A percentile compares a stretch with the other conserved stretches of the same genome.
phyloP scores from a whole-genome alignment of 2,113 vertebrate species.

The Heterotilapia buettikoferi region DNA sequence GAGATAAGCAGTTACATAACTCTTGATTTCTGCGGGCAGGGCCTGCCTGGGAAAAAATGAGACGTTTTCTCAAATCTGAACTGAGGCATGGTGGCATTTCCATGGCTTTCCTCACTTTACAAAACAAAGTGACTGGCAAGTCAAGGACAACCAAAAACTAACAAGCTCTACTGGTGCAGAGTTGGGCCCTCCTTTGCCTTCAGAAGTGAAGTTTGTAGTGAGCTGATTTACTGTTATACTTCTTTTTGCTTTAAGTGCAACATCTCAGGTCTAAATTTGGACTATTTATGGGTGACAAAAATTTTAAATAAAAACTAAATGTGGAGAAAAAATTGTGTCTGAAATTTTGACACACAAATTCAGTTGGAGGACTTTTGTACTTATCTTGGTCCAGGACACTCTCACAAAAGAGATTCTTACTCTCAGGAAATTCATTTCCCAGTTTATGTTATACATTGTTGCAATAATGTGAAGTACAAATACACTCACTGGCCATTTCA shows the following conservation, averaged over 20 bases:
- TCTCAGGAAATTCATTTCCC: neutral
- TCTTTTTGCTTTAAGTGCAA: neutral
- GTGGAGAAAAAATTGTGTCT: neutral
- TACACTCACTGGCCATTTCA: neutral
- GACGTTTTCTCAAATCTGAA: neutral
- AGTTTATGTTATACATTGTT: neutral
- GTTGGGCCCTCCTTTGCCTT: neutral
- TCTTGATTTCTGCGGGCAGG: neutral
- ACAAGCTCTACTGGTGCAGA: neutral
- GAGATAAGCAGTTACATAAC: slow-evolving; percentile 56
- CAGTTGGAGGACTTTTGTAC: neutral
- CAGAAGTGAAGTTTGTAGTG: neutral
- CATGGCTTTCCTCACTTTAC: neutral
- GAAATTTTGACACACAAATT: neutral
- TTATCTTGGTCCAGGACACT: neutral
- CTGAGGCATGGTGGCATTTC: neutral
- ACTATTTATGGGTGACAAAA: neutral
- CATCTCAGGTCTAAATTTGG: neutral
- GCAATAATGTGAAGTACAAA: neutral
- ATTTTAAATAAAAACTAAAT: neutral
- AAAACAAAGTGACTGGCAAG: neutral
- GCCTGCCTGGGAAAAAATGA: neutral
- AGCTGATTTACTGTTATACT: neutral
- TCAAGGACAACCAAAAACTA: neutral
- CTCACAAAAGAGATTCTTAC: neutral